Percentiles rank a stretch among this genome's conserved stretches.
phyloP scores from a whole-genome alignment of 2,113 vertebrate genomes.

The Gopherus flavomarginatus region DNA sequence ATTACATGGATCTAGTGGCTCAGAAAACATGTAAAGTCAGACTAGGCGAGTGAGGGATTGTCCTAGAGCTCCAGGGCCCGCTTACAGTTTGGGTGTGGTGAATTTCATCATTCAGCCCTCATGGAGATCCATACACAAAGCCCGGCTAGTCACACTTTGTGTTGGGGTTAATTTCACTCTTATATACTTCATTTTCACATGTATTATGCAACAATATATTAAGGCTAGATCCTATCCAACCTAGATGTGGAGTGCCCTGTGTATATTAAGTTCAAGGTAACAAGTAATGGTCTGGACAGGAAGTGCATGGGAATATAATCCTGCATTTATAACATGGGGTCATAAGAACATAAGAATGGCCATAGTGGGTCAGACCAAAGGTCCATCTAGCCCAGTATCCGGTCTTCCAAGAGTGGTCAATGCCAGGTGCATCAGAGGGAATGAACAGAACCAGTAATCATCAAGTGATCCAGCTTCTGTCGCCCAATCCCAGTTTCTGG shows the following conservation, averaged over 20 bases:
- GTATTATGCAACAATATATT: too few species aligned
- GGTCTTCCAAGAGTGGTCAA: too few species aligned
- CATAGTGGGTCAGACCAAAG: too few species aligned
- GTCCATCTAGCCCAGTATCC: too few species aligned
- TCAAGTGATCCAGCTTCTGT: too few species aligned
- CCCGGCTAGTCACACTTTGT: not conserved
- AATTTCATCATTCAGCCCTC: not conserved
- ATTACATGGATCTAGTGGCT: not conserved
- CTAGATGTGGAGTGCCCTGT: not conserved
- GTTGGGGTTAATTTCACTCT: not conserved
- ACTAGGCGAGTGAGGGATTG: not conserved
- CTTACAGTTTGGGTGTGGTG: not conserved
- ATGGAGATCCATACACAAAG: fast-evolving
- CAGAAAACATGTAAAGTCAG: not conserved
- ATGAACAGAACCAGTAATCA: too few species aligned
- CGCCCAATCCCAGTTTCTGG: too few species aligned
- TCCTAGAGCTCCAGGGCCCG: fast-evolving
- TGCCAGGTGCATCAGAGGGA: too few species aligned
- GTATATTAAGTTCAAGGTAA: not conserved
- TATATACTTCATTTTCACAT: fast-evolving
- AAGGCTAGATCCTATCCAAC: fast-evolving
- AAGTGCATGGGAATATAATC: not conserved
- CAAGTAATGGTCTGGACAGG: not conserved
- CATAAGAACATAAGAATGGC: too few species aligned
- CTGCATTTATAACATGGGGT: not conserved